Percentiles rank a stretch among this genome's conserved stretches.
phyloP scores from a whole-genome alignment of 2,888 invertebrate genomes.

The Hirtodrosophila histrioides region DNA sequence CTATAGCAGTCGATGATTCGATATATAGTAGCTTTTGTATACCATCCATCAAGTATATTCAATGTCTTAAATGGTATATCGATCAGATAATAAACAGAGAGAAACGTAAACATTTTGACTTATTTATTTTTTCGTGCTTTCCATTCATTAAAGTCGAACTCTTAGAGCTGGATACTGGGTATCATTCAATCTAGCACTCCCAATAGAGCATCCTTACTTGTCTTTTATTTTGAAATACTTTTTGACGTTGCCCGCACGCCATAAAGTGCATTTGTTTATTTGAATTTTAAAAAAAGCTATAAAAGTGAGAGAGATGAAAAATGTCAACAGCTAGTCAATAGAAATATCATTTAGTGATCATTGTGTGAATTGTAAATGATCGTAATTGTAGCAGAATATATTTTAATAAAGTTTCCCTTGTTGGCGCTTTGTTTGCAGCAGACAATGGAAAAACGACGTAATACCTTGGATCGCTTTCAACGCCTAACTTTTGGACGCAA shows the following conservation, averaged over 20 bases:
- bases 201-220: no score
- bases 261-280: slow-evolving; percentile 51
- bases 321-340: slow-evolving; percentile 37
- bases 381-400: neutral
- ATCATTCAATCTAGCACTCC: no score
- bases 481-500: slow-evolving; percentile 89
- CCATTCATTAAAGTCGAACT: no score
- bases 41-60: no score
- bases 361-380: neutral
- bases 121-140: no score
- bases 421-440: slow-evolving; percentile 61
- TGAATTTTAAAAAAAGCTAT: slow-evolving; percentile 23
- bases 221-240: slow-evolving; percentile 1
- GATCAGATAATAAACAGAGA: no score
- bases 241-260: slow-evolving; percentile 43
- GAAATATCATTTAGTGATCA: slow-evolving; percentile 17
- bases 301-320: slow-evolving; percentile 4
- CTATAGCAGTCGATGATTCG: no score
- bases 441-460: slow-evolving; percentile 85
- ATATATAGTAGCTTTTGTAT: no score
- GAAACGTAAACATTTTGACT: no score
- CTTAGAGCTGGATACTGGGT: no score
- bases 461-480: slow-evolving; percentile 93
- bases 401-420: slow-evolving; percentile 10
- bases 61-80: neutral